Base-by-base conservation (phyloP, 2,888 invertebrate species). In the Eledona agricola region DNA sequence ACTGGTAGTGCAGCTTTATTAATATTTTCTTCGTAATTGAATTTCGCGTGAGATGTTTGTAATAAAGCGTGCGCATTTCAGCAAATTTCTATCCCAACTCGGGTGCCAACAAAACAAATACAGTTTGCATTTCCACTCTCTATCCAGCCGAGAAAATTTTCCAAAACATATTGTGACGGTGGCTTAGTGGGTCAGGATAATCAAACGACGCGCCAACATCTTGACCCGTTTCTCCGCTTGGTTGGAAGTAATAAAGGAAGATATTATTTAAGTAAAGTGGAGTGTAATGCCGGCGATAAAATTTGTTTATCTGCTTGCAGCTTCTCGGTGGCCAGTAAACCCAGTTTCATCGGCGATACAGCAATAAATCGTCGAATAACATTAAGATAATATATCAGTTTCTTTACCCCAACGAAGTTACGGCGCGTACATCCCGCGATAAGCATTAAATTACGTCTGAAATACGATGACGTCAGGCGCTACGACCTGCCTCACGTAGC, bases 391-490 rank as follows among this genome's bases (percentile, higher is more conserved):
- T 58, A 54, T 47, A 52, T 58, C 54, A 55, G 55, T 49, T 47
- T 57, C 54, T 51, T 51, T 47, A 26, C 47, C 45, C 47, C 55
- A 15, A 6, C 32, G 40, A 42, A 53, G 45, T 53, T 53, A 54
- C 42, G 31, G 46, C 54, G 51, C 47, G 35, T 51, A 54, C 55
- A 42, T 55, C 45, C 50, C 28, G 28, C 11, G 68, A 68, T 66
- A 66, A 66, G 65, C 64, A 53, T 66, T 66, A 68, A 68, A 66
- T 68, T 68, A 65, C 64, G 59, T 51, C 59, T 63, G 63, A 66
- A 62, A 62, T 64, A 65, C 59, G 61, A 58, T 61, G 62, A 64
- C 62, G 60, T 59, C 57, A 51, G 57, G 59, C 55, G 58, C 49
- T 59, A 62, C 53, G 47, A 57, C 50, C 54, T 57, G 65, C 64